Conservation (phyloP, 2,797 vertebrate species). For the Simalia tracyae region DNA sequence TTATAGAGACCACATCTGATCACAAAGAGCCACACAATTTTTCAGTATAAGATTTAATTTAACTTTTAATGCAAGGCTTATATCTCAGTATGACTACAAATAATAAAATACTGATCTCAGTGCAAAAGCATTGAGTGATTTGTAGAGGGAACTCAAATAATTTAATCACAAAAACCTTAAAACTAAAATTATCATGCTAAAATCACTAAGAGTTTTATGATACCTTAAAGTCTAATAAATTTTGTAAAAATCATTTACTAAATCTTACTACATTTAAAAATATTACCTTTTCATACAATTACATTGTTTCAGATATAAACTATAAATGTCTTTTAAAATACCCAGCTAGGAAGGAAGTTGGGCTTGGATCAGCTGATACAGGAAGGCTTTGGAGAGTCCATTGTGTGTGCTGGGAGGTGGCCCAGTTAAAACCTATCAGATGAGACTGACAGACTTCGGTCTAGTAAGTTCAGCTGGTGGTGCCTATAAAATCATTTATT, state of each 20-base stretch:
- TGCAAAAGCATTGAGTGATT: neutral
- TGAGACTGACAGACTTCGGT: neutral
- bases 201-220: too few relatives aligned
- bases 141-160: neutral
- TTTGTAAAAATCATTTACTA: too few relatives aligned
- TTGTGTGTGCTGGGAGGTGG: neutral
- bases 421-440: too few relatives aligned
- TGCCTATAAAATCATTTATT: neutral
- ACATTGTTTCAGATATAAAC: neutral
- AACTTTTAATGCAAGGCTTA: too few relatives aligned
- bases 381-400: neutral
- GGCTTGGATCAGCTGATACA: too few relatives aligned
- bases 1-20: neutral
- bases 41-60: neutral
- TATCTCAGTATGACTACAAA: neutral
- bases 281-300: neutral
- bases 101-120: neutral
- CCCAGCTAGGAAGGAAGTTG: neutral
- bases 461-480: neutral
- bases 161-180: neutral
- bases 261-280: neutral
- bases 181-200: too few relatives aligned
- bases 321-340: neutral
- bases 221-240: too few relatives aligned
- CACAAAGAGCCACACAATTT: neutral